Percentiles rank a stretch among this genome's conserved stretches.
Evolutionary conservation across 2,797 vertebrate genomes (phyloP).

Genomic region (Acanthurus lineatus): DNA sequence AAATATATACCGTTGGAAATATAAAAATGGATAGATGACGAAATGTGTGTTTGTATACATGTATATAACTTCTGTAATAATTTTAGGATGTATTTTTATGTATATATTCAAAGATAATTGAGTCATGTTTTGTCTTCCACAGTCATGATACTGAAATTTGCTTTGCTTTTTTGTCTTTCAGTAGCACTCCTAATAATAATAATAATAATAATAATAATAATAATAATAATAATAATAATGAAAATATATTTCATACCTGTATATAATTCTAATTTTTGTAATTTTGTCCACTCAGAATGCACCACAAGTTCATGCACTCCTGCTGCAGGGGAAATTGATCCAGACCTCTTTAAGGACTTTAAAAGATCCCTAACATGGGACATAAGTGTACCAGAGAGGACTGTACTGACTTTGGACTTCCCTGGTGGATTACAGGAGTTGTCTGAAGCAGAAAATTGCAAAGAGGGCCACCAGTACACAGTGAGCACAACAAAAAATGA

Average conservation of each 20-base stretch:
- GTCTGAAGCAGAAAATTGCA: constrained; percentile 45
- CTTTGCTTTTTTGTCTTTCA: too few species aligned
- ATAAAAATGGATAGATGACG: too few species aligned
- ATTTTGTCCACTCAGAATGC: constrained; percentile 72
- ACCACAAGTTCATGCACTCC: constrained; percentile 78
- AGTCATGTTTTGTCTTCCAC: neutral
- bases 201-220: too few species aligned
- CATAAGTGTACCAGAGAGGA: constrained; percentile 69
- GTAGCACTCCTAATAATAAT: too few species aligned
- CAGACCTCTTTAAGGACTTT: constrained; percentile 82
- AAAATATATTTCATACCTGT: too few species aligned
- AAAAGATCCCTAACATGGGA: constrained; percentile 88
- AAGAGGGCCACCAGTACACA: constrained; percentile 50
- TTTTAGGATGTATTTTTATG: neutral
- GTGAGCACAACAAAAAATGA: constrained; percentile 53
- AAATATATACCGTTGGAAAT: too few species aligned
- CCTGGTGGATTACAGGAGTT: constrained; percentile 63
- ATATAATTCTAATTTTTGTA: neutral
- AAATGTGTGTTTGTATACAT: neutral
- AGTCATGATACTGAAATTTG: neutral
- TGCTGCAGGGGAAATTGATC: constrained; percentile 81
- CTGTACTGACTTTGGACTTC: constrained; percentile 86
- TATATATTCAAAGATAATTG: neutral
- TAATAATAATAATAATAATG: too few species aligned
- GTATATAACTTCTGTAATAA: neutral